Evolutionary conservation across 2,888 invertebrate genomes (phyloP).

Genomic region (Acrobasis repandana): DNA sequence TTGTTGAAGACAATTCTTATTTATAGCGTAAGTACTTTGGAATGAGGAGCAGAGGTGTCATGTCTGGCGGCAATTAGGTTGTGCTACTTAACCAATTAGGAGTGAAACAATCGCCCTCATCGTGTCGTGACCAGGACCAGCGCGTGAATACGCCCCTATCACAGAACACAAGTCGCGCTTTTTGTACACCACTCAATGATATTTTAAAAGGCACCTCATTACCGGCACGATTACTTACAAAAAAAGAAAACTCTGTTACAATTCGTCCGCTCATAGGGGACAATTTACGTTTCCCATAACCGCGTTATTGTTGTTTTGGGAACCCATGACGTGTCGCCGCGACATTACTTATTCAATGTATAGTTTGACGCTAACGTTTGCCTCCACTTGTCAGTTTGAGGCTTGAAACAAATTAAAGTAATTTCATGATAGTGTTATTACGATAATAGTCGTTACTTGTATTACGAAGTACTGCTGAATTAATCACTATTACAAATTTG

Average conservation of each 20-base stretch:
- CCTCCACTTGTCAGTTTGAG: slow-evolving; percentile 52
- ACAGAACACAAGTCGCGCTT: slow-evolving; percentile 58
- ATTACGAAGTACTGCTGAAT: not conserved
- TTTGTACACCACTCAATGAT: slow-evolving; percentile 74
- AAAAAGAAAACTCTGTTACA: slow-evolving; percentile 63
- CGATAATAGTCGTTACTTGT: slow-evolving; percentile 6
- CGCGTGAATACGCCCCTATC: slow-evolving; percentile 81
- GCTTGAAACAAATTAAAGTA: slow-evolving; percentile 57
- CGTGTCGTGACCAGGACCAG: slow-evolving; percentile 45
- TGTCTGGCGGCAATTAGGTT: slow-evolving; percentile 72
- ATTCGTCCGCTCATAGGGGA: slow-evolving; percentile 70
- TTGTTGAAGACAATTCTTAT: slow-evolving; percentile 36
- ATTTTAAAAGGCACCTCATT: slow-evolving; percentile 78
- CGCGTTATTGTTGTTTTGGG: slow-evolving; percentile 70
- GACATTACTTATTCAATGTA: slow-evolving; percentile 66
- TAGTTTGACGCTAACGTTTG: slow-evolving; percentile 53
- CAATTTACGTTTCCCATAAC: slow-evolving; percentile 68
- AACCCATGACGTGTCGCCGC: slow-evolving; percentile 60
- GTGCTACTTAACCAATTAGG: slow-evolving; percentile 80
- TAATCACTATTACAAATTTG: not conserved
- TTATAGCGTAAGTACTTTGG: slow-evolving; percentile 31
- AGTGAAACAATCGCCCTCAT: slow-evolving; percentile 79
- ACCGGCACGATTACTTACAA: slow-evolving; percentile 63
- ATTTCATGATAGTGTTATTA: slow-evolving; percentile 49
- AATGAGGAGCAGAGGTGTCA: slow-evolving; percentile 49